These are phyloP conservation scores for Dioctria rufipes DNA, from an alignment of 2,888 invertebrate species.

Conservation along the genomic window DNA sequence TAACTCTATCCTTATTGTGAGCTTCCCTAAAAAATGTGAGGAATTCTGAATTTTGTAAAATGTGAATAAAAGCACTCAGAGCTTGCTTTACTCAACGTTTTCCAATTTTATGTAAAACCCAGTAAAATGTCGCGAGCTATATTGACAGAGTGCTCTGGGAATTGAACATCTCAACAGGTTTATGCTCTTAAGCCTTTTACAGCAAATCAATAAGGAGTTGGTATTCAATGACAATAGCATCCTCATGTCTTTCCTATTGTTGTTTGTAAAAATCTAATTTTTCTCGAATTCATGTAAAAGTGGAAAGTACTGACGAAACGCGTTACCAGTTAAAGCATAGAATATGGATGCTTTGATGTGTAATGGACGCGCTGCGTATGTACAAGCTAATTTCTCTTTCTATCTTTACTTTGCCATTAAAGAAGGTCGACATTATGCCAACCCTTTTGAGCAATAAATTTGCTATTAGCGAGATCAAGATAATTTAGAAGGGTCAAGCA, in stretches of 20 bases:
- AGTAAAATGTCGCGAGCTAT: constrained; percentile 30
- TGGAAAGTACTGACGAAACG: background rate
- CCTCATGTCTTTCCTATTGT: background rate
- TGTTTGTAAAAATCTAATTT: constrained; percentile 13
- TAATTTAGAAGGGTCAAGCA: constrained; percentile 62
- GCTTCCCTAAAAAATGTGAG: background rate
- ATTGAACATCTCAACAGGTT: constrained; percentile 70
- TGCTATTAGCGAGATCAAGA: constrained; percentile 66
- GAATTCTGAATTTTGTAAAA: constrained; percentile 35
- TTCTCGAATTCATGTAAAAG: background rate
- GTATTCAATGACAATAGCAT: constrained; percentile 27
- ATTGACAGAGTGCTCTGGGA: constrained; percentile 65
- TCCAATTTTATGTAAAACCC: constrained; percentile 49
- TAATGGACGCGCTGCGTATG: constrained; percentile 5
- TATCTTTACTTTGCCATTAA: constrained; percentile 30
- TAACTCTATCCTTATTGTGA: background rate
- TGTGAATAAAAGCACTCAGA: constrained; percentile 31
- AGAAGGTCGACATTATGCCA: constrained; percentile 28
- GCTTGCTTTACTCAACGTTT: constrained; percentile 21
- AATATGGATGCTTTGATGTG: background rate
- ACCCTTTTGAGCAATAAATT: constrained; percentile 63
- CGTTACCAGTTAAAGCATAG: background rate
- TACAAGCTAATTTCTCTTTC: constrained; percentile 1
- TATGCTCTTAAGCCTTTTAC: constrained; percentile 64
- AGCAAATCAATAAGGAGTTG: constrained; percentile 39